A percentile compares a stretch with the other conserved stretches of the same genome.
Evolutionary conservation across 2,113 vertebrate genomes (phyloP).

Genomic region (Catagonus wagneri): DNA sequence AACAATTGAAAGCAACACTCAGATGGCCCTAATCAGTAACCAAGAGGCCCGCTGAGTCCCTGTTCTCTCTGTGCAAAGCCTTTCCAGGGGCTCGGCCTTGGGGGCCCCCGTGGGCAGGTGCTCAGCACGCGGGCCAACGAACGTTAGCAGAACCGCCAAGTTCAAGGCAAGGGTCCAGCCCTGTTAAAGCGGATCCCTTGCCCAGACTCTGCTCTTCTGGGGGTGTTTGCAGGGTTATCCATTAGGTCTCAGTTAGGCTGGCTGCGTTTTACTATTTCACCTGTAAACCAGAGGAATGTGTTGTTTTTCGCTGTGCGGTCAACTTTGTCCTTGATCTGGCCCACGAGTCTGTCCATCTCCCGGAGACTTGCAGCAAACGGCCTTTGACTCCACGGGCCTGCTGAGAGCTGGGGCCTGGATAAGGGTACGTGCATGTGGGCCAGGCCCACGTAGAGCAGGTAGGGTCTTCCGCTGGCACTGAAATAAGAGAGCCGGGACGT

Average conservation of each 20-base stretch:
- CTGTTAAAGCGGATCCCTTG: fast-evolving
- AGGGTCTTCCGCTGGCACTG: constrained; percentile 90
- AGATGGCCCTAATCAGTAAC: background rate
- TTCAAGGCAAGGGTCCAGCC: background rate
- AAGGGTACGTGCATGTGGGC: constrained; percentile 98
- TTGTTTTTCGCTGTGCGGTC: constrained; percentile 85
- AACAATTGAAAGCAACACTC: background rate
- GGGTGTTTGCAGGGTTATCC: fast-evolving
- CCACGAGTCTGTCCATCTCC: constrained; percentile 95
- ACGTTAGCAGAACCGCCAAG: background rate
- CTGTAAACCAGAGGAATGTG: constrained; percentile 96
- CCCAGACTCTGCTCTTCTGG: background rate
- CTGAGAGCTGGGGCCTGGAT: background rate
- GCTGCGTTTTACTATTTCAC: constrained; percentile 79
- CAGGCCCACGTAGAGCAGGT: constrained; percentile 94
- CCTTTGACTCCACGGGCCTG: background rate
- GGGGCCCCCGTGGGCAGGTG: background rate
- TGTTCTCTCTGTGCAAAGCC: background rate
- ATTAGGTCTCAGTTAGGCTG: background rate
- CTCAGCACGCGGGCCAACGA: background rate
- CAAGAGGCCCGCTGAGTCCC: background rate
- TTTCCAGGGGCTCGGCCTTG: background rate
- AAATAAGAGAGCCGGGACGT: background rate
- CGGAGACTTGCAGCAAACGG: constrained; percentile 88
- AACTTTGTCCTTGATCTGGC: constrained; percentile 86